phyloP scores from a whole-genome alignment of 2,113 vertebrate genomes.

The Melanostigma gelatinosum region DNA sequence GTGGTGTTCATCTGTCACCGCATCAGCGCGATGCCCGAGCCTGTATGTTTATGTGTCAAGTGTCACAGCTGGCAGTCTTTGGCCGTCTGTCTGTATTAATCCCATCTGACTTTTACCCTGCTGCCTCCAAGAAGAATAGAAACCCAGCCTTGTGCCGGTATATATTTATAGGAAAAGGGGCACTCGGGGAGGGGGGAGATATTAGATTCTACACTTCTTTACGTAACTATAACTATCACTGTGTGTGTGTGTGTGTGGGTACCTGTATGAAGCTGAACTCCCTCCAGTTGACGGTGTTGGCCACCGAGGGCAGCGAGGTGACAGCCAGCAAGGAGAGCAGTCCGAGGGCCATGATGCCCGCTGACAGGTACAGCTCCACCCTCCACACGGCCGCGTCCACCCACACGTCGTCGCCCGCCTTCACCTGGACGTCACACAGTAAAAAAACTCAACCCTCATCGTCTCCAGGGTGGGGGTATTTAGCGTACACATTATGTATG shows the following conservation, averaged over 20 bases:
- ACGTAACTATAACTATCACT: neutral
- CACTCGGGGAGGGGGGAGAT: neutral
- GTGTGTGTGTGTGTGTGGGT: neutral
- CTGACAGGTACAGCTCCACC: conserved; percentile 94
- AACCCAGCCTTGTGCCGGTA: neutral
- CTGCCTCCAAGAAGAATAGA: neutral
- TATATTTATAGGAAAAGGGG: neutral
- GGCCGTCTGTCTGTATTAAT: neutral
- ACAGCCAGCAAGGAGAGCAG: conserved; percentile 91
- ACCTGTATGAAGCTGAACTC: conserved; percentile 98
- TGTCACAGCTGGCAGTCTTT: neutral
- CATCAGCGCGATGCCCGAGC: neutral
- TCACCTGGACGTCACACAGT: conserved; percentile 77
- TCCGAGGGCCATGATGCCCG: conserved; percentile 93
- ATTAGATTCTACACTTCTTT: neutral
- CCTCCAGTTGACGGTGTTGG: conserved; percentile 92
- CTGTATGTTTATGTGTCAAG: neutral
- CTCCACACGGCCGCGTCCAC: conserved; percentile 93
- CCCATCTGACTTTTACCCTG: neutral
- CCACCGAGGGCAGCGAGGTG: conserved; percentile 93
- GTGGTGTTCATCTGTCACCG: conserved; percentile 3
- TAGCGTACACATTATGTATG: no score
- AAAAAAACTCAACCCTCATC: neutral
- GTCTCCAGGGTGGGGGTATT: neutral
- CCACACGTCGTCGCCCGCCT: conserved; percentile 83